Base-by-base conservation (phyloP, 1,140 invertebrate genomes). In the Lasaia peninsularis region DNA sequence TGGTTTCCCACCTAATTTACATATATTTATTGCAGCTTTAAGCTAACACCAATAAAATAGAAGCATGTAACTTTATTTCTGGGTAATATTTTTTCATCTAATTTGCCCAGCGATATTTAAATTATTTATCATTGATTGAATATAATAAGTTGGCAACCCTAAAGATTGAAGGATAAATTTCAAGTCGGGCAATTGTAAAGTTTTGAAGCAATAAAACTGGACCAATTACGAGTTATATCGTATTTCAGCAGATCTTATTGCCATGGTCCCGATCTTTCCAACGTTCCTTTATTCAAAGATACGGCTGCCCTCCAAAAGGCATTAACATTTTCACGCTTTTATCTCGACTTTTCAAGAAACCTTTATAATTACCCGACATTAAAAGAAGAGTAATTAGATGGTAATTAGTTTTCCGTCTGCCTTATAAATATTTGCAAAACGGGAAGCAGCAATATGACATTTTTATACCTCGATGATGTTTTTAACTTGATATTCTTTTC, bases 201-300 rank as follows among this genome's bases (percentile, higher is more conserved):
- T 28, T 44, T 44, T 44, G 37, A 44, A 20, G 37, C 16, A 44
- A 44, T 44, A 44, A 44, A 44, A 44, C 16, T 8, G 37, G 37
- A 44, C 37, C 37, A 44, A 44, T 44, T 44, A 44, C 14, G 37
- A 44, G 37, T 44, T 44, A 44, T 44, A 44, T 44, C 37, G 37
- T 44, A 44, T 18, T 44, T 44, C 37, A 44, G 14, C 37, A 44
- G 16, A 16, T 44, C 37, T 44, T 40, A 40, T 40, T 40, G 37
- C 37, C 16, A 40, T n/a, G 35, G 12, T 16, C 35, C 8, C 35
- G 35, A 40, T 18, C 35, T 40, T 40, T 40, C 16, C 35, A 18
- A 9, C 7, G 35, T 44, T 18, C 14, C 40, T 44, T 44, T 10
- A 44, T 44, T 44, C 40, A 44, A 16, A 44, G 16, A 44, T 44